Evolutionary conservation across 2,888 invertebrate genomes (phyloP).

Genomic region (Melieria picta): DNA sequence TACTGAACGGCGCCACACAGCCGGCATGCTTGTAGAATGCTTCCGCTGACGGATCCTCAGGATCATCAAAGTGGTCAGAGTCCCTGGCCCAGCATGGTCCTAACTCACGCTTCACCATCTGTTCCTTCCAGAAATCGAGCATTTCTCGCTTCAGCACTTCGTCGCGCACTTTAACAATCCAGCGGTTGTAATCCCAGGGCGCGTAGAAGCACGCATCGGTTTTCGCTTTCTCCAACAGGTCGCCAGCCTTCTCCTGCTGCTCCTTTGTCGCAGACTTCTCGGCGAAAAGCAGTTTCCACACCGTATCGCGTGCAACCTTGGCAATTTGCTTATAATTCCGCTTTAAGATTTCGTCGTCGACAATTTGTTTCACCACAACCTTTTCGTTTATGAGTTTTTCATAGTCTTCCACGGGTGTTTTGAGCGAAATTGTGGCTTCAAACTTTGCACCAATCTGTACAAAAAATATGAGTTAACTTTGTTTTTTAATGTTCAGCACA

Average conservation of each 20-base stretch:
- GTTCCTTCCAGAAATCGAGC: conserved; percentile 29
- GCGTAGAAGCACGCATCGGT: conserved; percentile 60
- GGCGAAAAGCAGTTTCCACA: conserved; percentile 48
- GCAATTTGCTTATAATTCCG: conserved; percentile 42
- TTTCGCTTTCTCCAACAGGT: conserved; percentile 31
- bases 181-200: conserved; percentile 51
- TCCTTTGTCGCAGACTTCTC: conserved; percentile 17
- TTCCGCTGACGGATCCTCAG: conserved; percentile 41
- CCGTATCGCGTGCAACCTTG: conserved; percentile 33
- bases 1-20: conserved; percentile 24
- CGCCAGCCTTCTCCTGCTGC: conserved; percentile 22
- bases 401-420: conserved; percentile 41
- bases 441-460: conserved; percentile 2
- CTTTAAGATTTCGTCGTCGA: conserved; percentile 45
- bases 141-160: conserved; percentile 37
- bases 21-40: conserved; percentile 43
- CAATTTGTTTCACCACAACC: conserved; percentile 48
- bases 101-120: conserved; percentile 21
- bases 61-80: conserved; percentile 45
- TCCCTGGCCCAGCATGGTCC: conserved; percentile 44
- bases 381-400: conserved; percentile 47
- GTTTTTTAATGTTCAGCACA: too few species aligned
- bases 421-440: conserved; percentile 20
- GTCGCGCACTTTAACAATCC: conserved; percentile 48
- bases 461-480: too few species aligned